These are phyloP conservation scores for Drosophila recens DNA, from an alignment of 2,888 invertebrate genomes.

Conservation along the genomic window DNA sequence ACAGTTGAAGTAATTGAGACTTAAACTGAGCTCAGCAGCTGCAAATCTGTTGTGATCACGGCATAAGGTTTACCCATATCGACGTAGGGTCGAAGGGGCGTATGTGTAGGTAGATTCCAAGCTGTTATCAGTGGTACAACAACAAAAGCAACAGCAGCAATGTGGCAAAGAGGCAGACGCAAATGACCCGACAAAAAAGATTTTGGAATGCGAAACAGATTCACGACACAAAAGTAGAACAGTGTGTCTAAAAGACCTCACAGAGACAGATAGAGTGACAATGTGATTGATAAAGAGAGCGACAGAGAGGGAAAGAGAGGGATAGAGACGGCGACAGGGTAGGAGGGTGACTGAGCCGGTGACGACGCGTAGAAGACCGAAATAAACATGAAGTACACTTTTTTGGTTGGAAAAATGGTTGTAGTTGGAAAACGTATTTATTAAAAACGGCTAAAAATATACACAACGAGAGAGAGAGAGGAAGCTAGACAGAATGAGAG, in stretches of 20 bases:
- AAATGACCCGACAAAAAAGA: conserved; percentile 35
- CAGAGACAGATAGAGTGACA: conserved; percentile 1
- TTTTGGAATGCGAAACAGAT: conserved; percentile 46
- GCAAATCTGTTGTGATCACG: conserved; percentile 8
- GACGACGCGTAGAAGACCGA: conserved; percentile 21
- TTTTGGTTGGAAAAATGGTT: conserved; percentile 41
- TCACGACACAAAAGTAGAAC: conserved; percentile 12
- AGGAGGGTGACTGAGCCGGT: conserved; percentile 19
- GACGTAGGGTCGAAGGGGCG: conserved; percentile 8
- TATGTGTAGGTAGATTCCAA: conserved; percentile 14
- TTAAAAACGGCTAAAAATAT: conserved; percentile 59
- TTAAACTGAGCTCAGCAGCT: conserved; percentile 21
- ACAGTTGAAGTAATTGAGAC: background rate
- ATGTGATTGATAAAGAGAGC: background rate
- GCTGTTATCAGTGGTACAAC: conserved; percentile 37
- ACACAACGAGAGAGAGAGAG: background rate
- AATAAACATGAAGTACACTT: conserved; percentile 46
- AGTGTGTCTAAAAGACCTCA: conserved; percentile 1
- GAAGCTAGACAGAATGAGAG: background rate
- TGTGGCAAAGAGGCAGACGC: conserved; percentile 17
- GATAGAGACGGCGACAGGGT: too few relatives aligned
- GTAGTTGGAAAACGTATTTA: conserved; percentile 37
- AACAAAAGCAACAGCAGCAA: conserved; percentile 19
- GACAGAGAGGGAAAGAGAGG: background rate
- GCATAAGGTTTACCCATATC: background rate